Evolutionary conservation across 2,797 vertebrate genomes (phyloP), one percentile per base, ranked within the genome.

Genomic region (Neoniphon sammara): DNA sequence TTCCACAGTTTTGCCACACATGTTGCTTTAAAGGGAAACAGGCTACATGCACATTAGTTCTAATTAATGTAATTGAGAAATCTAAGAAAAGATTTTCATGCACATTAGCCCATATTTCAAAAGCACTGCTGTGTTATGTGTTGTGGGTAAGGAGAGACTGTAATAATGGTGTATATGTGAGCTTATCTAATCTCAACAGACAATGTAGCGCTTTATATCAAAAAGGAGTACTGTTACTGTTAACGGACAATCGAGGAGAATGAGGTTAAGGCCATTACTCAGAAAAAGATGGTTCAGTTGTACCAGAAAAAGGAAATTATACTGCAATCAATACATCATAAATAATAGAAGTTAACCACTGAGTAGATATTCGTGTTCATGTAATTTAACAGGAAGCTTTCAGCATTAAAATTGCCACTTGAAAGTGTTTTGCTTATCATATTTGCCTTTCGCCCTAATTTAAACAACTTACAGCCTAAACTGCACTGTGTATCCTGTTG

Each of bases 81-180:
- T 62, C 58, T 42, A 53, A 53, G 36, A 63, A n/a, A 63, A 49
- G 57, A 42, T 53, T 9, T 25, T 74, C 25, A 44, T 54, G n/a
- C 12, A 2, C 25, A 27, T 27, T 4, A 27, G 25, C 25, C n/a
- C 47, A 34, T 72, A 53, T 81, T 73, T 69, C 23, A 67, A 57
- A 61, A 21, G 30, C 54, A 63, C 11, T 1, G 1, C 23, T 25
- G 47, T 64, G 55, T 75, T 27, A 10, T 20, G 23, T 20, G 36
- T 30, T 78, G 77, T 65, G 58, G 75, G 54, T n/a, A 56, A 46
- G 54, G 42, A 25, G n/a, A 66, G 49, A 55, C 76, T 70, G 49
- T 84, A 76, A 71, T 54, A 49, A 80, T 71, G 73, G 46, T 85
- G 80, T 70, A 83, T 86, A 69, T 65, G 25, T 61, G 36, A 86